Evolutionary conservation across 2,113 vertebrate genomes (phyloP).

Genomic region (Nibea albiflora): DNA sequence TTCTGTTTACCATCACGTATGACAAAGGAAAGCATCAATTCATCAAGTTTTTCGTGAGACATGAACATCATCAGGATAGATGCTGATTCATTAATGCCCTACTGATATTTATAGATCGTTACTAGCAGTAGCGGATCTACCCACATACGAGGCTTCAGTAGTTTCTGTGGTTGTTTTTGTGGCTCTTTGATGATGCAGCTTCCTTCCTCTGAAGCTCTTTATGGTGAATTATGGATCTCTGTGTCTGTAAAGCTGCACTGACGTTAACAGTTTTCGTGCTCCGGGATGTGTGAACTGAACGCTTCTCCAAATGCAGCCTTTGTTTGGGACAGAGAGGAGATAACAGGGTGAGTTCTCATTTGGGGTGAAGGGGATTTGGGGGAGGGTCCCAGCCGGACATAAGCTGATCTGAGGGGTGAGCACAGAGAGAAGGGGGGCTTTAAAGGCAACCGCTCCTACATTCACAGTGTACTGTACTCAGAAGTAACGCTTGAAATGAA

Average conservation of each 20-base stretch:
- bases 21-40: neutral
- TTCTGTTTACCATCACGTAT: neutral
- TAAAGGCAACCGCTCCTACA: slow-evolving; percentile 37
- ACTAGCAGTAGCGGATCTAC: neutral
- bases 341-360: neutral
- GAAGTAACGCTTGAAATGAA: neutral
- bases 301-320: neutral
- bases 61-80: too few relatives aligned
- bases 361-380: slow-evolving; percentile 37
- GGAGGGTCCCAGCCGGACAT: slow-evolving; percentile 17
- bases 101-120: neutral
- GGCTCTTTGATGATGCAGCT: neutral
- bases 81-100: neutral
- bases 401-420: slow-evolving; percentile 39
- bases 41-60: neutral
- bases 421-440: slow-evolving; percentile 73
- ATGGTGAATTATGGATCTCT: neutral
- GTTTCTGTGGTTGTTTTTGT: neutral
- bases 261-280: neutral
- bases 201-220: neutral
- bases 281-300: neutral
- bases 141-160: neutral
- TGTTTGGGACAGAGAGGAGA: neutral
- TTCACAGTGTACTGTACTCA: neutral
- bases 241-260: too few relatives aligned